Evolutionary conservation across 2,113 vertebrate genomes (phyloP), one percentile per base, ranked within the genome.

Genomic region (Nycticryphes semicollaris): DNA sequence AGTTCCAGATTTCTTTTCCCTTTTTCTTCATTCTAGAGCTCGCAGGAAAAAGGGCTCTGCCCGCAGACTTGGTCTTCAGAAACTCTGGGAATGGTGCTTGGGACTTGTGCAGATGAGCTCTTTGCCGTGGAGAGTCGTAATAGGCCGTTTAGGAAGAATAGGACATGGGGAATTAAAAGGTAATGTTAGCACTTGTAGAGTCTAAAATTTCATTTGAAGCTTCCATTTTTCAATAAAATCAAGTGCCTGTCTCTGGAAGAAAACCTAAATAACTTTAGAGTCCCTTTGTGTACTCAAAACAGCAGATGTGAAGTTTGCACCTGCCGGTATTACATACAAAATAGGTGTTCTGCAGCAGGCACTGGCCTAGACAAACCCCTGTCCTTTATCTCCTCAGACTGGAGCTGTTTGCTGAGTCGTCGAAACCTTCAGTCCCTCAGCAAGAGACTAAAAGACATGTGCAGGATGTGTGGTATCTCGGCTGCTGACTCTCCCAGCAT

Each of bases 21-120:
- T 28, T 62, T 81, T 54, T 62, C 43, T 93, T 13, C 27, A 41
- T 80, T 86, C 12, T 82, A 99, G 99, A 96, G 99, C 99, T 89
- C 98, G 99, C 89, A 99, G 99, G 98, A 99, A 99, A 99, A 99
- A 99, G 90, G 99, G 99, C n/a, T 99, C 99, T n/a, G 99, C 99
- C 37, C 98, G 99, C 93, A 98, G 99, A 57, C 98, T 99, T 75
- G 99, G 99, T 88, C 98, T 99, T 53, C 99, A 99, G 98, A 99
- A 99, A 96, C 98, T 99, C 88, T 99, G 99, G 99, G 99, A 99
- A 70, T 99, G 99, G 99, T 99, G 99, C 97, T 57, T 99, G 95
- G 99, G 99, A 37, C 98, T 99, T 53, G 99, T 99, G 78, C 99
- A 99, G 92, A 99, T 99, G 99, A 99, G 99, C 87, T 99, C 99